Conservation (phyloP, 2,888 invertebrate species). For the Eupsilia transversa region DNA sequence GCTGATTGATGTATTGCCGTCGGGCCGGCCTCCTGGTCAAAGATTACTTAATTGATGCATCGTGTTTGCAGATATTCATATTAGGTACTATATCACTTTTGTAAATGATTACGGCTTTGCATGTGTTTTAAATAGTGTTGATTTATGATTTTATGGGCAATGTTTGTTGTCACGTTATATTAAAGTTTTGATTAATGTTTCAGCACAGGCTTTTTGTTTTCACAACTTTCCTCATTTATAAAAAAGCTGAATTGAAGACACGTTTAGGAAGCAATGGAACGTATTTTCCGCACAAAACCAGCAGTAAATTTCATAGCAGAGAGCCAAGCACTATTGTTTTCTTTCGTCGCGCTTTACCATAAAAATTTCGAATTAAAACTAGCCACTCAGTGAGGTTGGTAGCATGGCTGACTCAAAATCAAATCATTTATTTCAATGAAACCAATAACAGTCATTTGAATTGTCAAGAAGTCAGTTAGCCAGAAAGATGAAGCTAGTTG, state of each 20-base stretch:
- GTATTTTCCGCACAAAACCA: background rate
- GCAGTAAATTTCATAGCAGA: background rate
- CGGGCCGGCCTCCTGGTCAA: slow-evolving; percentile 75
- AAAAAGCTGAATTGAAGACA: background rate
- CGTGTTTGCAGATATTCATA: slow-evolving; percentile 72
- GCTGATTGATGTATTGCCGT: slow-evolving; percentile 88
- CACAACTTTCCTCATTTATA: background rate
- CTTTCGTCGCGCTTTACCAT: background rate
- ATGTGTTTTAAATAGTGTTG: slow-evolving; percentile 33
- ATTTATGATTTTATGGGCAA: slow-evolving; percentile 27
- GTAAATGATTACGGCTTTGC: slow-evolving; percentile 38
- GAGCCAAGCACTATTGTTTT: background rate
- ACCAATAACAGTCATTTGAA: background rate
- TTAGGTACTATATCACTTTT: slow-evolving; percentile 53
- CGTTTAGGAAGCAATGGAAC: background rate
- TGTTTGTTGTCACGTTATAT: slow-evolving; percentile 11
- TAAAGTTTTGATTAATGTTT: slow-evolving; percentile 15
- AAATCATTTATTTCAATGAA: too few relatives aligned
- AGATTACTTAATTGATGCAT: slow-evolving; percentile 84
- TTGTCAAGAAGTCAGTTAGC: too few relatives aligned
- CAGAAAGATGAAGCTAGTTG: background rate
- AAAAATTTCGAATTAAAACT: background rate
- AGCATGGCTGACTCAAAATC: background rate
- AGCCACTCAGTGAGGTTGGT: too few relatives aligned
- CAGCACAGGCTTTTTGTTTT: background rate